These are phyloP conservation scores for Alexandromys fortis DNA, from an alignment of 2,113 vertebrate genomes.

Conservation along the genomic window DNA sequence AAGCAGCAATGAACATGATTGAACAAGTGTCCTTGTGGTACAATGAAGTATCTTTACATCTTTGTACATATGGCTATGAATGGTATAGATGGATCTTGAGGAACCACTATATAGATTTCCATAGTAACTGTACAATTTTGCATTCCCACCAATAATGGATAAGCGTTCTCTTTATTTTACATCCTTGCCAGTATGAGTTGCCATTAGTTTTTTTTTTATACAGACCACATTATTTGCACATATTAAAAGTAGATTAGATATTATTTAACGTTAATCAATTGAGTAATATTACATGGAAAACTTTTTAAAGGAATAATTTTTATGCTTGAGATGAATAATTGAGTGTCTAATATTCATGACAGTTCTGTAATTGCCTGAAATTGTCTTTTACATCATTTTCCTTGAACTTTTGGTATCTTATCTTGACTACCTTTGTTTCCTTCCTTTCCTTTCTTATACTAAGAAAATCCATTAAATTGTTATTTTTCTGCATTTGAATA, in stretches of 20 bases:
- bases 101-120: not conserved
- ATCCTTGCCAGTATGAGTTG: not conserved
- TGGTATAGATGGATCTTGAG: not conserved
- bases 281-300: not conserved
- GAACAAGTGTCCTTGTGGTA: not conserved
- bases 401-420: not conserved
- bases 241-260: not conserved
- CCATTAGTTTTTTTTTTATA: not conserved
- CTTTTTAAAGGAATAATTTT: not conserved
- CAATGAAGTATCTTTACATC: no score
- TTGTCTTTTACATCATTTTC: not conserved
- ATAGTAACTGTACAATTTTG: not conserved
- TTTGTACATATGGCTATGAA: not conserved
- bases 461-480: not conserved
- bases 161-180: not conserved
- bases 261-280: not conserved
- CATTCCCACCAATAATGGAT: not conserved
- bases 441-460: not conserved
- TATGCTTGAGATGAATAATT: not conserved
- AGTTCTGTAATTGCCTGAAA: no score
- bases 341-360: no score
- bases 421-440: not conserved
- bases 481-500: not conserved
- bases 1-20: not conserved
- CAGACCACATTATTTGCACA: not conserved